Percentiles rank a stretch among this genome's conserved stretches.
Conservation (phyloP, 2,113 vertebrate species). For the Gymnarchus niloticus region DNA sequence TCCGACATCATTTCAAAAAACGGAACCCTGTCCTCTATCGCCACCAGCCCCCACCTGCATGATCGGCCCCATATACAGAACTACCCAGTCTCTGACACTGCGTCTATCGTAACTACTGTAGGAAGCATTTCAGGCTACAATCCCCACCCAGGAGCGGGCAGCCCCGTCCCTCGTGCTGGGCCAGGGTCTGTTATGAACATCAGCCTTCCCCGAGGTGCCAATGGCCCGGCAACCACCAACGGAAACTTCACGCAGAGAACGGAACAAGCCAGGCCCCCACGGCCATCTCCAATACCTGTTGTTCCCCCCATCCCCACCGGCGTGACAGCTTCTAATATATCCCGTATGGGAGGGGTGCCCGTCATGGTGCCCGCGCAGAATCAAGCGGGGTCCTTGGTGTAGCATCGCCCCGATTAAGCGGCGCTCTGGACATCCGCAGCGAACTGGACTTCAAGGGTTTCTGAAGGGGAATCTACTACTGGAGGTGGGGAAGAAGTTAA, state of each 20-base stretch:
- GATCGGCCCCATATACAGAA: constrained; percentile 43
- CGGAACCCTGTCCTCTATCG: constrained; percentile 80
- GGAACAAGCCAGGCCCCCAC: constrained; percentile 51
- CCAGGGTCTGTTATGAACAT: constrained; percentile 52
- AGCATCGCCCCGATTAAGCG: constrained; percentile 27
- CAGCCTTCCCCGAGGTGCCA: constrained; percentile 42
- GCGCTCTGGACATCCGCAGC: neutral
- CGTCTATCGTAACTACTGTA: constrained; percentile 65
- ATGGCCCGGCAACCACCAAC: constrained; percentile 37
- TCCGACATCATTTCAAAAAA: constrained; percentile 80
- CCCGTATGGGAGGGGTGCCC: constrained; percentile 77
- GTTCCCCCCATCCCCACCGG: constrained; percentile 39
- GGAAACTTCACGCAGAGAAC: constrained; percentile 54
- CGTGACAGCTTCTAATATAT: constrained; percentile 64
- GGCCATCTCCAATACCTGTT: constrained; percentile 35
- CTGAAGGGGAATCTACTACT: neutral
- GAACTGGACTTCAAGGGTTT: neutral
- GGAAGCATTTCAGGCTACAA: constrained; percentile 62
- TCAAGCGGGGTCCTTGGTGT: constrained; percentile 83
- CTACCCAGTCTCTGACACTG: constrained; percentile 65
- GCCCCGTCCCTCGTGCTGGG: constrained; percentile 33
- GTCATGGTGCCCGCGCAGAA: constrained; percentile 84
- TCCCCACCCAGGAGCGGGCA: constrained; percentile 39
- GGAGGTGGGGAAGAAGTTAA: neutral
- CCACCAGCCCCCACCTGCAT: constrained; percentile 60